These are phyloP conservation scores for Cosmia trapezina DNA, from an alignment of 2,888 invertebrate genomes.

Conservation along the genomic window DNA sequence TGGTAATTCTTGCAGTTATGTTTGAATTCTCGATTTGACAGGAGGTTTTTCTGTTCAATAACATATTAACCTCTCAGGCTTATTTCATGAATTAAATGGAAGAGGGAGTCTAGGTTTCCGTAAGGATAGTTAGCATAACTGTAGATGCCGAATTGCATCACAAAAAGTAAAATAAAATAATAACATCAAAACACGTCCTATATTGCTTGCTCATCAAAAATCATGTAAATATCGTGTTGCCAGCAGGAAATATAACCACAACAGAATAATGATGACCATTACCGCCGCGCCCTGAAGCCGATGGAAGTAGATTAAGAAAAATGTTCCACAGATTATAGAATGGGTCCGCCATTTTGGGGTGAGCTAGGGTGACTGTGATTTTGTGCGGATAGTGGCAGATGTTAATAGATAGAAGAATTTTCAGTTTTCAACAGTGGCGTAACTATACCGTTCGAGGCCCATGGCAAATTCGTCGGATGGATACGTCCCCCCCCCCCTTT, in stretches of 20 bases:
- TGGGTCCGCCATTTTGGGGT: conserved; percentile 76
- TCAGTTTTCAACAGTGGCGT: too few species aligned
- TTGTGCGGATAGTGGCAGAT: not conserved
- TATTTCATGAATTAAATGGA: too few species aligned
- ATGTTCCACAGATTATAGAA: conserved; percentile 81
- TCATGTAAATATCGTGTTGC: conserved; percentile 46
- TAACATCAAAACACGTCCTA: not conserved
- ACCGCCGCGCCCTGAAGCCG: conserved; percentile 62
- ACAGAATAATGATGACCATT: conserved; percentile 59
- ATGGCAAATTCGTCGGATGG: too few species aligned
- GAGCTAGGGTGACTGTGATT: conserved; percentile 67
- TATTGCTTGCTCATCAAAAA: conserved; percentile 40
- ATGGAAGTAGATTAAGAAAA: conserved; percentile 83
- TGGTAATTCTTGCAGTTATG: not conserved
- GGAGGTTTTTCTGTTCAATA: not conserved
- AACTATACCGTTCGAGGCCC: too few species aligned
- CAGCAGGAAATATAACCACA: conserved; percentile 47
- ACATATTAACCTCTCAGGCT: not conserved
- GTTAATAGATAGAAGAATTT: not conserved
- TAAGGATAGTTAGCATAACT: not conserved
- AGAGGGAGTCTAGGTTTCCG: not conserved
- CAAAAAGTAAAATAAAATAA: not conserved
- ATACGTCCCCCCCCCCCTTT: too few species aligned
- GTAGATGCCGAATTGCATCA: not conserved
- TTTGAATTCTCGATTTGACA: not conserved